phyloP scores from a whole-genome alignment of 2,113 vertebrate species.

The Prionailurus bengalensis region DNA sequence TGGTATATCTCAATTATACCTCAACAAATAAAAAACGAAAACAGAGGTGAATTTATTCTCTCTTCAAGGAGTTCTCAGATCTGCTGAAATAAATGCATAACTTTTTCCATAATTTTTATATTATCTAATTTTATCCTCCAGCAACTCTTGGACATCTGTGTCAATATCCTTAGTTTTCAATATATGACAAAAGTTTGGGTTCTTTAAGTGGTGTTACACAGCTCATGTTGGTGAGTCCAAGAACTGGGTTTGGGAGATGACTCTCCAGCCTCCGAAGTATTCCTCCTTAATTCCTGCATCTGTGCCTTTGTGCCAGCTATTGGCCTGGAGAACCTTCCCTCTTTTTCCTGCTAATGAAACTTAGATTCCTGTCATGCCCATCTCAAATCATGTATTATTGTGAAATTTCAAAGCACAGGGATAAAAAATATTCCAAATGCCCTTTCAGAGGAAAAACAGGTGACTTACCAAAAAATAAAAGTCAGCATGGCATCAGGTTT shows the following conservation, averaged over 20 bases:
- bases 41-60: background rate
- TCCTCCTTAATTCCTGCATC: background rate
- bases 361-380: background rate
- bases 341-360: background rate
- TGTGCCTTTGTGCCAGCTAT: background rate
- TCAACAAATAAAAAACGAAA: background rate
- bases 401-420: slow-evolving; percentile 41
- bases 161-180: background rate
- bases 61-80: background rate
- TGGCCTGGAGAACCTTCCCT: background rate
- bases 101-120: background rate
- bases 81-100: background rate
- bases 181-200: background rate
- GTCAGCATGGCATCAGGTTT: background rate
- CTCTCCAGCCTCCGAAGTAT: background rate
- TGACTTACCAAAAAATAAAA: slow-evolving; percentile 36
- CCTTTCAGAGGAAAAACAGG: background rate
- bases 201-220: background rate
- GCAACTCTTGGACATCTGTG: background rate
- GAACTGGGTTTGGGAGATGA: background rate
- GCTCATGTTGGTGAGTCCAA: background rate
- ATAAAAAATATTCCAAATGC: background rate
- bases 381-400: background rate
- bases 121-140: background rate
- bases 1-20: background rate